Evolutionary conservation across 2,888 invertebrate species (phyloP).

Genomic region (Ceriagrion tenellum): DNA sequence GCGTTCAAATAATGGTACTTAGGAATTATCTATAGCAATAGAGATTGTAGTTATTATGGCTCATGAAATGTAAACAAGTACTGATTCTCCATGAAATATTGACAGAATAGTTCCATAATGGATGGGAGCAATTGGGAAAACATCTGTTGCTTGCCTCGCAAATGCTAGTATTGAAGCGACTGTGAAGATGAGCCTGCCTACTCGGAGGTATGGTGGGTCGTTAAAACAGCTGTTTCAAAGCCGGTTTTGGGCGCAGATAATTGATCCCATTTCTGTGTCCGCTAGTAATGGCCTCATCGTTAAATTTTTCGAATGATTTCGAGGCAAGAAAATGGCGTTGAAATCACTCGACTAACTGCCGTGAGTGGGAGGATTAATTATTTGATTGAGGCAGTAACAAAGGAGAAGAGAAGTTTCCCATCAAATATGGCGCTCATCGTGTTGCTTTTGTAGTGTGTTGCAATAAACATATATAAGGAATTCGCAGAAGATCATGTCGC

Average conservation of each 20-base stretch:
- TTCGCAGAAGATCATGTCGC: not conserved
- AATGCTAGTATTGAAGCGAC: not conserved
- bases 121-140: not conserved
- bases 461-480: not conserved
- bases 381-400: not conserved
- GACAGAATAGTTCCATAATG: not conserved
- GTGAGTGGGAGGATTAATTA: slow-evolving; percentile 59
- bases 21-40: too few relatives aligned
- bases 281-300: slow-evolving; percentile 39
- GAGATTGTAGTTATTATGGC: not conserved
- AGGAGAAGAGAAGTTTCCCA: not conserved
- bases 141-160: not conserved
- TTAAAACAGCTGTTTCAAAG: slow-evolving; percentile 16
- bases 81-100: not conserved
- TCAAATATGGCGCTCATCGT: not conserved
- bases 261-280: slow-evolving; percentile 15
- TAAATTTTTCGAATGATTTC: slow-evolving; percentile 41
- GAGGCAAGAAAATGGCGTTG: slow-evolving; percentile 48
- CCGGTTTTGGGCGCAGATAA: slow-evolving; percentile 43
- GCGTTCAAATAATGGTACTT: too few relatives aligned
- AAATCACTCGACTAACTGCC: slow-evolving; percentile 44
- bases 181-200: slow-evolving; percentile 15
- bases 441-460: not conserved
- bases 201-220: slow-evolving; percentile 29
- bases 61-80: not conserved